These are phyloP conservation scores for Chaetophractus vellerosus DNA, from an alignment of 2,797 vertebrate genomes.

Conservation along the genomic window DNA sequence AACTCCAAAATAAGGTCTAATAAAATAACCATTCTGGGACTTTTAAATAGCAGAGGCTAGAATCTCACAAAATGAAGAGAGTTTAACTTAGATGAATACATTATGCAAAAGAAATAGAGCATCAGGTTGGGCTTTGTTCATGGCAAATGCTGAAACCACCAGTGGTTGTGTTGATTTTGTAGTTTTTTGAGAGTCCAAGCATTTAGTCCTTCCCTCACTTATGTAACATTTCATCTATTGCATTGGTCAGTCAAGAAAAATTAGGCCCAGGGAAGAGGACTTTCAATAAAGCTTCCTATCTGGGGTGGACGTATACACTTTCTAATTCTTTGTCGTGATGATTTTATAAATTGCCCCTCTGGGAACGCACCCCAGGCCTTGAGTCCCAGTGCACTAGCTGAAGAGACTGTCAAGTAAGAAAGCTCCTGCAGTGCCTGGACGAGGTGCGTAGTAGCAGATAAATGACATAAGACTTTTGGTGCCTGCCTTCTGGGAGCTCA, in stretches of 20 bases:
- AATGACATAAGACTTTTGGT: background rate
- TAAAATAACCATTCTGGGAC: slow-evolving; percentile 51
- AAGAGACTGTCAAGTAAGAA: background rate
- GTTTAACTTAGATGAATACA: slow-evolving; percentile 66
- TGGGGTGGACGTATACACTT: background rate
- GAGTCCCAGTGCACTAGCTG: background rate
- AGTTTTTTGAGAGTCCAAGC: slow-evolving; percentile 74
- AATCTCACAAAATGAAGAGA: slow-evolving; percentile 73
- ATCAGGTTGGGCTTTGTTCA: slow-evolving; percentile 68
- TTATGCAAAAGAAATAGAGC: slow-evolving; percentile 74
- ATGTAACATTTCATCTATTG: slow-evolving; percentile 39
- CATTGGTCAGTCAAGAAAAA: slow-evolving; percentile 48
- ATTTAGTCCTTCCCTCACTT: slow-evolving; percentile 46
- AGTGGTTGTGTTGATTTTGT: slow-evolving; percentile 79
- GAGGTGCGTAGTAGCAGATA: background rate
- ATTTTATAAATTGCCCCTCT: slow-evolving; percentile 8
- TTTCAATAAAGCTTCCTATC: slow-evolving; percentile 43
- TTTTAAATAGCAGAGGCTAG: slow-evolving; percentile 67
- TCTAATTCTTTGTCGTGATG: background rate
- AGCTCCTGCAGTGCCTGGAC: background rate
- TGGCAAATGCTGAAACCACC: slow-evolving; percentile 73
- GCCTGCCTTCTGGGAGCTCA: slow-evolving; percentile 57
- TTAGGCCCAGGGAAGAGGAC: background rate
- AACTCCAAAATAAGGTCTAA: slow-evolving; percentile 59
- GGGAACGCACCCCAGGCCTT: background rate